Base-by-base conservation (phyloP, 2,797 vertebrate genomes). In the Cynopterus sphinx region DNA sequence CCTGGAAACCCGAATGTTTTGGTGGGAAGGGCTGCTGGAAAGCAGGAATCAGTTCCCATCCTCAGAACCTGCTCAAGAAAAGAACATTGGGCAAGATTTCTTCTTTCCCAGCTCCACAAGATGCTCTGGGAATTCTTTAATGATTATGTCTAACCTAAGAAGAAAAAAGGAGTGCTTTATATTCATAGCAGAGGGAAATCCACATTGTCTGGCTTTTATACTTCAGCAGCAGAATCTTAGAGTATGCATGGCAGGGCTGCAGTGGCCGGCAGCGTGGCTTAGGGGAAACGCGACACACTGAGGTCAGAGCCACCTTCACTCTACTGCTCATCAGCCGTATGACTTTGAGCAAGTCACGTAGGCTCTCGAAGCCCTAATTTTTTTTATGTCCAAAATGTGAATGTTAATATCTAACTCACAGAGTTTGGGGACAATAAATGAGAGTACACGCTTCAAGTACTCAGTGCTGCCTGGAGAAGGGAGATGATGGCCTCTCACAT, bases 241-340 rank as follows among this genome's bases (percentile, higher is more conserved):
- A 17, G 5, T 6, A 28, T 21, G 39, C 59, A 24, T 10, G 51
- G 17, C 33, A 3, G 33, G 6, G 49, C 36, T 22, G 6, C 49
- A 21, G 0, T 2, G 8, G 8, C 39, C 3, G 0, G 53, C 53
- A 24, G 51, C 2, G 7, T 26, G 41, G 19, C 12, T 19, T 31
- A 49, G n/a, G 8, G 46, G 4, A 57, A 53, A 49, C 57, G 67
- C 61, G n/a, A 13, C 82, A 70, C 36, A 5, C 74, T 57, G 67
- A 51, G 15, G 26, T 51, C 84, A 19, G 33, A 26, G 65, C 65
- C 13, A 9, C 57, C 78, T 65, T 4, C 0, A 1, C 41, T 41
- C 68, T 5, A 1, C 6, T 0, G 2, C 39, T 95, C 61, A 36
- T 68, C 31, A 10, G 6, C 3, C 7, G 19, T 26, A 21, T 33